These are phyloP conservation scores for Eulemur coronatus DNA, from an alignment of 2,797 vertebrate genomes.

Conservation along the genomic window DNA sequence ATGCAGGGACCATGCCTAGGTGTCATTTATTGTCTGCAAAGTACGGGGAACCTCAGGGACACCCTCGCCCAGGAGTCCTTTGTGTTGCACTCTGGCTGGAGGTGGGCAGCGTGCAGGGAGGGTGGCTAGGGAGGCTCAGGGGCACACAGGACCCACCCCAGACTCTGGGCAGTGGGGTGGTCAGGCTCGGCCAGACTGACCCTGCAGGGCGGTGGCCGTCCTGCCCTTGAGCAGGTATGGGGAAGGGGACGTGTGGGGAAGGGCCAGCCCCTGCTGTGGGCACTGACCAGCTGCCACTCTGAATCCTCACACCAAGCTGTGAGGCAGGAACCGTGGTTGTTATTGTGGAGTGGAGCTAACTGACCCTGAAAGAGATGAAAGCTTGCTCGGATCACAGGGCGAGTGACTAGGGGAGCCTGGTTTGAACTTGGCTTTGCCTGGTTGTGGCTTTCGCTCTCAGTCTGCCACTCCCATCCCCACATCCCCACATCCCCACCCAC, in stretches of 20 bases:
- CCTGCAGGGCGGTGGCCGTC: fast-evolving
- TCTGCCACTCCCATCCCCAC: neutral
- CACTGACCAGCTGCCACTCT: neutral
- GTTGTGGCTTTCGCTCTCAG: neutral
- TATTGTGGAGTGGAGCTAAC: neutral
- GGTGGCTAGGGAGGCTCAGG: neutral
- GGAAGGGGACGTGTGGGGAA: neutral
- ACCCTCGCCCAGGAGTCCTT: no score
- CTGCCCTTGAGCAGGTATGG: neutral
- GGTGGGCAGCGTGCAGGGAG: neutral
- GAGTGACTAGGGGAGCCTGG: neutral
- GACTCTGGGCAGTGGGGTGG: neutral
- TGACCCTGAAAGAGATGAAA: neutral
- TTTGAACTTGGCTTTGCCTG: neutral
- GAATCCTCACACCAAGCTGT: no score
- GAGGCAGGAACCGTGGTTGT: neutral
- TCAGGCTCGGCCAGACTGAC: neutral
- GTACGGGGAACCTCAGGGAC: neutral
- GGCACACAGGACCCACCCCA: fast-evolving
- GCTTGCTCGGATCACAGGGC: neutral
- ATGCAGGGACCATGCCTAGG: no score
- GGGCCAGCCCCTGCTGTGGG: neutral
- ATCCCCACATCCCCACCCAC: no score
- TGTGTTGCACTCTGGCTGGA: neutral
- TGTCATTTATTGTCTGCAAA: neutral